These are phyloP conservation scores for Nebria salina DNA, from an alignment of 2,888 invertebrate species.

Conservation along the genomic window DNA sequence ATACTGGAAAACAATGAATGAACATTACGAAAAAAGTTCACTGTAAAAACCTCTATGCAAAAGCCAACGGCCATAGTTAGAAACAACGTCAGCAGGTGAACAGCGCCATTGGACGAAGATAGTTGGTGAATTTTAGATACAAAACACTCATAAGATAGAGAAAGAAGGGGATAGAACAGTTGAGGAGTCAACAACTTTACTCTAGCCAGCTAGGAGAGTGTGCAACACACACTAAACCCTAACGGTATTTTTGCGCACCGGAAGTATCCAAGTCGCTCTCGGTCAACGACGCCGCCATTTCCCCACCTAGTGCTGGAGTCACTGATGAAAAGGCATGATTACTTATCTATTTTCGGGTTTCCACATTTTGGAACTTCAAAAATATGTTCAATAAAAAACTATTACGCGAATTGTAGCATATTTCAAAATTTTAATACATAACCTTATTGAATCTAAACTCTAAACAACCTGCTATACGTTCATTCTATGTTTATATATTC, in stretches of 20 bases:
- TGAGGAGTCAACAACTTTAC: slow-evolving; percentile 22
- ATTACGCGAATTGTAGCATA: too few relatives aligned
- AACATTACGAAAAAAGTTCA: slow-evolving; percentile 22
- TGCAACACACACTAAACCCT: slow-evolving; percentile 27
- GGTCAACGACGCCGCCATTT: slow-evolving; percentile 40
- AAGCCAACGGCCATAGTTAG: slow-evolving; percentile 26
- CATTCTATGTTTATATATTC: too few relatives aligned
- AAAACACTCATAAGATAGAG: background rate
- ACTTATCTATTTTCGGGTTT: too few relatives aligned
- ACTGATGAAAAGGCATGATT: background rate
- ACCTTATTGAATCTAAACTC: too few relatives aligned
- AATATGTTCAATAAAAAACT: too few relatives aligned
- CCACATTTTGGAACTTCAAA: too few relatives aligned
- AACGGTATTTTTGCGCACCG: slow-evolving; percentile 43
- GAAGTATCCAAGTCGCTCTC: slow-evolving; percentile 34
- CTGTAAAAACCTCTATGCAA: slow-evolving; percentile 32
- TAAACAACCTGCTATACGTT: too few relatives aligned
- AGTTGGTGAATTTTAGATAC: background rate
- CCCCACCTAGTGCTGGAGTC: slow-evolving; percentile 30
- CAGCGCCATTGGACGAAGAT: slow-evolving; percentile 21
- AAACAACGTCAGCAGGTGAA: slow-evolving; percentile 34
- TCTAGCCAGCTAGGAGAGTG: slow-evolving; percentile 5
- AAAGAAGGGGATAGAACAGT: slow-evolving; percentile 17
- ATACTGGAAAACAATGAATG: background rate
- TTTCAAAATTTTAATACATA: too few relatives aligned